Evolutionary conservation across 2,888 invertebrate genomes (phyloP), one percentile per base, ranked within the genome.

Genomic region (Myopa testacea): DNA sequence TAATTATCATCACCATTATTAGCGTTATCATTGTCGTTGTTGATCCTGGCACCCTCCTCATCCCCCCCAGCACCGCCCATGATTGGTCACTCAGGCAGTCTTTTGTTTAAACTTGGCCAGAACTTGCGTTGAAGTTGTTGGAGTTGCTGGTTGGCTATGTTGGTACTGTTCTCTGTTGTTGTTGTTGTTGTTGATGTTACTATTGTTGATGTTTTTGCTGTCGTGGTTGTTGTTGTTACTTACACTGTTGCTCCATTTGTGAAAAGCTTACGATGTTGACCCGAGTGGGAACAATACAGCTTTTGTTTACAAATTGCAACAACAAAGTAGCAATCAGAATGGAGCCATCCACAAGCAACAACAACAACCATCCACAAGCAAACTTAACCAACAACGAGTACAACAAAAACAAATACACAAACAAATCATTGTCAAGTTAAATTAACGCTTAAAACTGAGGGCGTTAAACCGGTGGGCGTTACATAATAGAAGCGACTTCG

Each of bases 301-400:
- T 65, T 75, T 75, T 75, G 75, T 69, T 68, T 69, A 45, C 75
- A 69, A 75, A 69, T 60, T 58, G 75, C 58, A 69, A 45, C 68
- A 60, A 68, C 52, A 38, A 74, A 65, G 52, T 74, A 63, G 38
- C 34, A 74, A 58, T 60, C 45, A 60, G 34, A 71, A 60, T n/a
- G 58, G 55, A 16, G 16, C n/a, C 38, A 70, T 4, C 70, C n/a
- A 52, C 4, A 52, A 19, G n/a, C 69, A 14, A 50, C 65, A 65
- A 65, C 65, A 65, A 12, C 65, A 65, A 65, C 10, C 63, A 65
- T 34, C 63, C 19, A 26, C 63, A 50, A 63, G 10, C 62, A 63
- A 63, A 63, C n/a, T 5, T 58, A 58, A 58, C 8, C 62, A 62
- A 12, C 62, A 72, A 72, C 40, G 38, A 38, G 14, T 16, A 74